Percentiles rank a stretch among this genome's conserved stretches.
These are phyloP conservation scores for Megaceryle torquata DNA, from an alignment of 2,113 vertebrate genomes.

Conservation along the genomic window DNA sequence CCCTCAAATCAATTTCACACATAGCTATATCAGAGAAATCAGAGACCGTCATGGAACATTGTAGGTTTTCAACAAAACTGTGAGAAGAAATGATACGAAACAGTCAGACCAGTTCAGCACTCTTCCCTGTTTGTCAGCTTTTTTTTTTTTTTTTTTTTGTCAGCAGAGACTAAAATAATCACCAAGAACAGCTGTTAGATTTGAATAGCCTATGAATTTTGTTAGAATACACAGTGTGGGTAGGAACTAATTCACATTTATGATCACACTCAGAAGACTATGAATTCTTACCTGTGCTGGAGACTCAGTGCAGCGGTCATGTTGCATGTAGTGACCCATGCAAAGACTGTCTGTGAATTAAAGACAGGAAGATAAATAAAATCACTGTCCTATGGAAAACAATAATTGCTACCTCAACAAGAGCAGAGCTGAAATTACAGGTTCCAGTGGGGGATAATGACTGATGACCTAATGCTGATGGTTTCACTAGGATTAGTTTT, in stretches of 20 bases:
- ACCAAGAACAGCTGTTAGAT: not conserved
- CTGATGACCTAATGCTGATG: not conserved
- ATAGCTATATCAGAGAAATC: not conserved
- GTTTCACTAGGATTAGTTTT: not conserved
- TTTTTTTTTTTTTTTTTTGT: not conserved
- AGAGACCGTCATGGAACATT: not conserved
- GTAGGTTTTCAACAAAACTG: not conserved
- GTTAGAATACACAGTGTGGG: fast-evolving
- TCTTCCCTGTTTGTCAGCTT: not conserved
- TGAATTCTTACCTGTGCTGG: not conserved
- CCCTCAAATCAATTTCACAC: not conserved
- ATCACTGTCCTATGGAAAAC: not conserved
- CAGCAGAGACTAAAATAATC: not conserved
- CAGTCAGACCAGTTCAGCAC: not conserved
- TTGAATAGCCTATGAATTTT: not conserved
- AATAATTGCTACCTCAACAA: not conserved
- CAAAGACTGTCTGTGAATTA: not conserved
- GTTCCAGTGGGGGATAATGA: not conserved
- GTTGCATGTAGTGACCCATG: not conserved
- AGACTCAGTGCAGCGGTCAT: not conserved
- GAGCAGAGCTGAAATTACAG: not conserved
- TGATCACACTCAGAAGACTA: not conserved
- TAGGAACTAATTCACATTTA: not conserved
- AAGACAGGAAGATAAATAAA: not conserved
- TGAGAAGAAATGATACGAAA: not conserved